Base-by-base conservation (phyloP, 2,888 invertebrate species). In the Actias luna region DNA sequence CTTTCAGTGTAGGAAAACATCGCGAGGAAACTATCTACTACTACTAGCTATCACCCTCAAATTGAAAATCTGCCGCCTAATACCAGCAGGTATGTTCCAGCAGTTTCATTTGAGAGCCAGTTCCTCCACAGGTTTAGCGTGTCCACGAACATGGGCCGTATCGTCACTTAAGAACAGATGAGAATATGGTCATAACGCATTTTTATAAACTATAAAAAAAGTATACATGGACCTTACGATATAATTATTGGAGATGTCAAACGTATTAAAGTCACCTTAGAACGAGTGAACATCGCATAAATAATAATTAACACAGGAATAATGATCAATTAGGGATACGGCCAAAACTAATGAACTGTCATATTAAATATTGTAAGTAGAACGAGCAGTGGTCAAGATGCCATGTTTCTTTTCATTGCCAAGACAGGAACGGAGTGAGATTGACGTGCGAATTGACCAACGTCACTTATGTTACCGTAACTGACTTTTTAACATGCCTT, bases 311-410 rank as follows among this genome's bases (percentile, higher is more conserved):
- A 39, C 16, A 1, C 5, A n/a, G 39, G 14, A 5, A 16, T 29
- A 29, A 55, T 55, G 27, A 16, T 22, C 27, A 59, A 58, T 62
- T 29, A 61, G 31, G 59, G 29, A 52, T 59, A 36, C 52, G 42
- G 63, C 36, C 63, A 55, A 59, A 60, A 59, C 52, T n/a, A 55
- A 63, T 63, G 55, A 29, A 59, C 27, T 58, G 58, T 63, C 39
- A 29, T 55, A 55, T 55, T 55, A 55, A 29, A 55, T 29, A 29
- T 5, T 29, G 55, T 18, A 55, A 55, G 29, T 29, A 16, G 52
- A 52, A 52, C 27, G 14, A 14, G 52, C 16, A 12, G 29, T 29
- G 55, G 55, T 50, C 55, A 29, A 27, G 29, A 29, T 29, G 22
- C 5, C 52, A 42, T 42, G n/a, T 42, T n/a, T 42, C 52, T 12